Evolutionary conservation across 2,113 vertebrate genomes (phyloP).

Genomic region (Chelonoidis abingdonii): DNA sequence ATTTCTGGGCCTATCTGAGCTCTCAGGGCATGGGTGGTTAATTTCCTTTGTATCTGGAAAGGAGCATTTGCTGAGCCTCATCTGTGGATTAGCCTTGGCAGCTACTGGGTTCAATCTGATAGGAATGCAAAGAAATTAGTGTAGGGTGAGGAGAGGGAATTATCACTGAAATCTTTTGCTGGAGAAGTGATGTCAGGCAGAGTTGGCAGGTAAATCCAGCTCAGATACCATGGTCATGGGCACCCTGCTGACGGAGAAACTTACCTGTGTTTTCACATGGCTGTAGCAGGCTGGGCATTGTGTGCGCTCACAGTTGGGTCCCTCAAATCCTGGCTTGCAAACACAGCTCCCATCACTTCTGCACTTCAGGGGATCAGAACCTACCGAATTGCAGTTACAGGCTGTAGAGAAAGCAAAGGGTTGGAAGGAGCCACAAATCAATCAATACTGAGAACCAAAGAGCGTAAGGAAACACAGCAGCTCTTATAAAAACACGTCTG

Average conservation of each 20-base stretch:
- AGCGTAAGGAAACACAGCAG: neutral
- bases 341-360: conserved; percentile 83
- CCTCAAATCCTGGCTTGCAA: conserved; percentile 87
- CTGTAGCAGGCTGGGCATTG: conserved; percentile 90
- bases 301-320: conserved; percentile 81
- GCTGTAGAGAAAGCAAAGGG: conserved; percentile 73
- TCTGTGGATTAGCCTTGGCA: neutral
- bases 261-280: conserved; percentile 86
- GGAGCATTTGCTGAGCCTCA: neutral
- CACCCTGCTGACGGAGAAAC: neutral
- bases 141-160: neutral
- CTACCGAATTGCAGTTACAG: conserved; percentile 82
- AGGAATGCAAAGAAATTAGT: neutral
- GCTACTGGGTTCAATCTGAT: neutral
- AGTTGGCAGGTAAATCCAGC: neutral
- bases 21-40: neutral
- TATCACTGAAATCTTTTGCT: neutral
- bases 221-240: neutral
- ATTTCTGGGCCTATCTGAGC: neutral
- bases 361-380: conserved; percentile 80
- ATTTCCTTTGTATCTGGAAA: neutral
- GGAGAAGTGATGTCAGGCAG: neutral
- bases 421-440: neutral
- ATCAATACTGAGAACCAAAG: neutral
- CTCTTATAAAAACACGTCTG: neutral